Conservation (phyloP, 1,140 invertebrate genomes). For the Marisa cornuarietis region DNA sequence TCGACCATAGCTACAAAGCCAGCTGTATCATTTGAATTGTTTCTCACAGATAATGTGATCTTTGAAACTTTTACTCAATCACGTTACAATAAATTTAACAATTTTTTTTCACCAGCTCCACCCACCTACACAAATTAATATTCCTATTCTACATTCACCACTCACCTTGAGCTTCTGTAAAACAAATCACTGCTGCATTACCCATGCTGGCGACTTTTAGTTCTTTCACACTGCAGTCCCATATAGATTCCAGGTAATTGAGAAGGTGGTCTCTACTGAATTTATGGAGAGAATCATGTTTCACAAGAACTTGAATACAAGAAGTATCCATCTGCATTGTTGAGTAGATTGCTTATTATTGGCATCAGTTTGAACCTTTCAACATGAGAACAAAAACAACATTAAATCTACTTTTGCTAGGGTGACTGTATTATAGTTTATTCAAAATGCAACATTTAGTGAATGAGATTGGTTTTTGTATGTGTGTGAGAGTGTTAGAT, state of each 20-base stretch:
- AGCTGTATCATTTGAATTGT: neutral
- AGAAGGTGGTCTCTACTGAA: neutral
- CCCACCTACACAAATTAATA: neutral
- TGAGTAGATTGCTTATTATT: neutral
- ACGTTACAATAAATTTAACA: neutral
- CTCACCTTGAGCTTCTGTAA: constrained; percentile 5
- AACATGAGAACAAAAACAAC: neutral
- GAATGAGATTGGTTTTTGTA: too few relatives aligned
- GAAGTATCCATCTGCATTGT: neutral
- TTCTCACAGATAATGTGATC: neutral
- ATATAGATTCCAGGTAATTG: constrained; percentile 8
- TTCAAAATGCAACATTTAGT: too few relatives aligned
- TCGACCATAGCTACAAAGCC: neutral
- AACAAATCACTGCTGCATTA: neutral
- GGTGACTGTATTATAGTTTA: too few relatives aligned
- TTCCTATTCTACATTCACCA: neutral
- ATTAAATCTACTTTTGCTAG: neutral
- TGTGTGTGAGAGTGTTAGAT: too few relatives aligned
- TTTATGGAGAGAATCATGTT: neutral
- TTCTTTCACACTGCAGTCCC: neutral
- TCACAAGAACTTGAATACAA: constrained; percentile 1
- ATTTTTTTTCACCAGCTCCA: neutral
- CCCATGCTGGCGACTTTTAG: neutral
- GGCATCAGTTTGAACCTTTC: neutral
- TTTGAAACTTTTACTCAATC: neutral